These are phyloP conservation scores for Marmota monax DNA, from an alignment of 2,113 vertebrate species.

Conservation along the genomic window DNA sequence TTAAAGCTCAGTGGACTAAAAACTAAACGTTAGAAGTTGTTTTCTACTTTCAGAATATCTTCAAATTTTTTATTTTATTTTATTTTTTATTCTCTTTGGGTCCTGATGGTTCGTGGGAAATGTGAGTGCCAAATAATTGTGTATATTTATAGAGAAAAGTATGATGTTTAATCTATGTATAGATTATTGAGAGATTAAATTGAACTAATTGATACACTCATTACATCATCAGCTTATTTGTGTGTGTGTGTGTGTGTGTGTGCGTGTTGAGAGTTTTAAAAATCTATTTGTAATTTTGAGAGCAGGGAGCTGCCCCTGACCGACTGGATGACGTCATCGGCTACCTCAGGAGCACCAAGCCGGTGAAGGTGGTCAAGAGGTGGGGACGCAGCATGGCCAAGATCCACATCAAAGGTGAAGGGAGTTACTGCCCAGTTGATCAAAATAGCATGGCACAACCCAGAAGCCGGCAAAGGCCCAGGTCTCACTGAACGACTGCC, in stretches of 20 bases:
- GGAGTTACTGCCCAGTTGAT: conserved; percentile 94
- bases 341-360: conserved; percentile 98
- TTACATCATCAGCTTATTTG: background rate
- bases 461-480: conserved; percentile 95
- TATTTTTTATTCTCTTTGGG: background rate
- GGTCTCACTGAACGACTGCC: conserved; percentile 95
- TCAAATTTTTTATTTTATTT: too few species aligned
- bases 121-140: background rate
- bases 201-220: background rate
- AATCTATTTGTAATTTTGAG: too few species aligned
- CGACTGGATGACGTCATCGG: conserved; percentile 96
- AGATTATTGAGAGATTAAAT: background rate
- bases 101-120: background rate
- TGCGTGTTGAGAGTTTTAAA: background rate
- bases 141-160: background rate
- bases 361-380: conserved; percentile 93
- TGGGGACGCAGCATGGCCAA: conserved; percentile 91
- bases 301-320: conserved; percentile 93
- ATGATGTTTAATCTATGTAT: background rate
- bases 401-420: conserved; percentile 96
- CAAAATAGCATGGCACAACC: conserved; percentile 89
- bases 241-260: too few species aligned
- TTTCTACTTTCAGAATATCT: background rate
- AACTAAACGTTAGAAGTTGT: background rate
- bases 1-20: background rate